Percentiles rank a stretch among this genome's conserved stretches.
These are phyloP conservation scores for Perca fluviatilis DNA, from an alignment of 2,113 vertebrate genomes.

Conservation along the genomic window DNA sequence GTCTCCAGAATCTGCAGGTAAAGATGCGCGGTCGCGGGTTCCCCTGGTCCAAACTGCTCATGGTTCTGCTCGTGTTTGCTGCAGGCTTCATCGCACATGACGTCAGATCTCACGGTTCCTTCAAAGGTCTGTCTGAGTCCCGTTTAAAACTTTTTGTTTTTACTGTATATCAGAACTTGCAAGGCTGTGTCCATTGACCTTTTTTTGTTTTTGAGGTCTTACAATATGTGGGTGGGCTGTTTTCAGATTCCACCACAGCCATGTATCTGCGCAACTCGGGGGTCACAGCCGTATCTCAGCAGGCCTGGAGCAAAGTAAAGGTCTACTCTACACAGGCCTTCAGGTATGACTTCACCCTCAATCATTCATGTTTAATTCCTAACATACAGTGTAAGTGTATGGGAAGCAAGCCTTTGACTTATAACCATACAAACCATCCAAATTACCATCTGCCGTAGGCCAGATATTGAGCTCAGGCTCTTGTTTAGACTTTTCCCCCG, in stretches of 20 bases:
- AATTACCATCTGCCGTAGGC: too few species aligned
- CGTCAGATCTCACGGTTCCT: conserved; percentile 86
- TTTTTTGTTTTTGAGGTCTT: background rate
- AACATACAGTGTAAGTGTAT: too few species aligned
- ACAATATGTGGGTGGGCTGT: background rate
- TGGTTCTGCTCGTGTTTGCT: conserved; percentile 84
- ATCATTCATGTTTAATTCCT: background rate
- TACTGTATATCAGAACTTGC: fast-evolving
- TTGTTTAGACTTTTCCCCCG: background rate
- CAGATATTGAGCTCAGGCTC: background rate
- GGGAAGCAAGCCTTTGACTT: too few species aligned
- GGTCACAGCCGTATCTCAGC: conserved; percentile 83
- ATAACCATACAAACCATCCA: too few species aligned
- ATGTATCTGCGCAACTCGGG: conserved; percentile 85
- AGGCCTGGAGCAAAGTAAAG: conserved; percentile 86
- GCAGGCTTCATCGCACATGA: conserved; percentile 90
- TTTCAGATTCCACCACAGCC: conserved; percentile 79
- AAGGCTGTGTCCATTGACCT: background rate
- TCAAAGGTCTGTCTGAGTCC: conserved; percentile 82
- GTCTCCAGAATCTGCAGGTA: conserved; percentile 82
- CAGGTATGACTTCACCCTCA: conserved; percentile 82
- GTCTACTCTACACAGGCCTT: conserved; percentile 84
- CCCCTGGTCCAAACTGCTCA: conserved; percentile 88
- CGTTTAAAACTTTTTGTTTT: fast-evolving
- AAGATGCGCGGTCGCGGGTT: conserved; percentile 87